A percentile compares a stretch with the other conserved stretches of the same genome.
phyloP scores from a whole-genome alignment of 2,113 vertebrate genomes.

The Ammodytes marinus region DNA sequence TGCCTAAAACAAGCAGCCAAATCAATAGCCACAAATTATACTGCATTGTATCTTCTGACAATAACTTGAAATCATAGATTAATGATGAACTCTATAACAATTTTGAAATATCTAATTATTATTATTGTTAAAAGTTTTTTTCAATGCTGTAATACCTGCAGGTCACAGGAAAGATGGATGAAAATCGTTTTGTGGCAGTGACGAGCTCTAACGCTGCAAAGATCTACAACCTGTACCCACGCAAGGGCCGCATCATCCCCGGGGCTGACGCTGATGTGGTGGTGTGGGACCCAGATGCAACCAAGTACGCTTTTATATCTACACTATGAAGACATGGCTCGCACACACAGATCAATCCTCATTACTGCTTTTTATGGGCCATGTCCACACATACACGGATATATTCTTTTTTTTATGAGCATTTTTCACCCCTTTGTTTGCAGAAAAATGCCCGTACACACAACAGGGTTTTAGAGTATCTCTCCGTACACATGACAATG shows the following conservation, averaged over 20 bases:
- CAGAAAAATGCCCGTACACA: no score
- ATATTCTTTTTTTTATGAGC: no score
- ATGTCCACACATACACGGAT: no score
- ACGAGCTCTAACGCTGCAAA: conserved; percentile 98
- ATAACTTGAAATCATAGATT: not conserved
- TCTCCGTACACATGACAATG: no score
- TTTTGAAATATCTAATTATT: no score
- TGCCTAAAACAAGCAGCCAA: not conserved
- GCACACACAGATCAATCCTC: no score
- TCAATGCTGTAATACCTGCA: conserved; percentile 55
- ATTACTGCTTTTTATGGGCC: no score
- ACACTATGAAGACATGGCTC: not conserved
- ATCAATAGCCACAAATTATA: not conserved
- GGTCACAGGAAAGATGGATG: conserved; percentile 98
- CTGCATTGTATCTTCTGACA: not conserved
- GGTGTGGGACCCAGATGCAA: conserved; percentile 94
- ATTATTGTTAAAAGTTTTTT: not conserved
- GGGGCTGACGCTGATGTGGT: conserved; percentile 95
- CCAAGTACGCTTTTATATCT: conserved; percentile 39
- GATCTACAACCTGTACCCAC: conserved; percentile 96
- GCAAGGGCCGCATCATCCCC: conserved; percentile 95
- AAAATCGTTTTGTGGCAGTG: conserved; percentile 96
- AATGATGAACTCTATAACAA: not conserved
- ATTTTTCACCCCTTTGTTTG: no score
- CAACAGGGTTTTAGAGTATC: no score